Evolutionary conservation across 2,888 invertebrate genomes (phyloP).

Genomic region (Caenorhabditis sp.): DNA sequence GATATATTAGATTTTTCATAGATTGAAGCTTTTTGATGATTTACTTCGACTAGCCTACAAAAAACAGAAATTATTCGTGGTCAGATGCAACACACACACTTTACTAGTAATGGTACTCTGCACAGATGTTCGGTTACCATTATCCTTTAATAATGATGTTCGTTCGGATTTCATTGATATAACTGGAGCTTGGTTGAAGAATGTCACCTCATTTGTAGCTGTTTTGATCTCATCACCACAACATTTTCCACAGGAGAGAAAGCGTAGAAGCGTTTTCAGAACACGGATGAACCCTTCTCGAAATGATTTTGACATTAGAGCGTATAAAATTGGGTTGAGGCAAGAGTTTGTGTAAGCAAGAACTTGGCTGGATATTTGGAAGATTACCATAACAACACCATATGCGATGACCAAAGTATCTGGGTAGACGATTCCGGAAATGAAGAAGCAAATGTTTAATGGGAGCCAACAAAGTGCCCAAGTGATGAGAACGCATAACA

Average conservation of each 20-base stretch:
- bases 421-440: slow-evolving; percentile 66
- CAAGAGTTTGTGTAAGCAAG: slow-evolving; percentile 90
- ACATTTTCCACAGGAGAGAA: slow-evolving; percentile 36
- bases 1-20: slow-evolving; percentile 15
- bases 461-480: slow-evolving; percentile 94
- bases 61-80: not conserved
- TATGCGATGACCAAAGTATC: slow-evolving; percentile 63
- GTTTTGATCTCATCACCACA: slow-evolving; percentile 3
- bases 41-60: slow-evolving; percentile 40
- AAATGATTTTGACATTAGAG: slow-evolving; percentile 91
- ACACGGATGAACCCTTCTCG: slow-evolving; percentile 75
- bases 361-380: slow-evolving; percentile 68
- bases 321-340: slow-evolving; percentile 91
- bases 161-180: slow-evolving; percentile 9
- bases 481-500: slow-evolving; percentile 78
- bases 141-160: slow-evolving; percentile 4
- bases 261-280: slow-evolving; percentile 34
- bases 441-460: slow-evolving; percentile 79
- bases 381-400: slow-evolving; percentile 63
- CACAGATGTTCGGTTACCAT: not conserved
- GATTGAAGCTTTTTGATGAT: slow-evolving; percentile 32
- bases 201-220: slow-evolving; percentile 33
- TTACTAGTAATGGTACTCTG: not conserved
- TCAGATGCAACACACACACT: too few relatives aligned
- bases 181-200: slow-evolving; percentile 24